Percentiles rank a stretch among this genome's conserved stretches.
Conservation (phyloP, 1,140 invertebrate genomes). For the Panonychus citri region DNA sequence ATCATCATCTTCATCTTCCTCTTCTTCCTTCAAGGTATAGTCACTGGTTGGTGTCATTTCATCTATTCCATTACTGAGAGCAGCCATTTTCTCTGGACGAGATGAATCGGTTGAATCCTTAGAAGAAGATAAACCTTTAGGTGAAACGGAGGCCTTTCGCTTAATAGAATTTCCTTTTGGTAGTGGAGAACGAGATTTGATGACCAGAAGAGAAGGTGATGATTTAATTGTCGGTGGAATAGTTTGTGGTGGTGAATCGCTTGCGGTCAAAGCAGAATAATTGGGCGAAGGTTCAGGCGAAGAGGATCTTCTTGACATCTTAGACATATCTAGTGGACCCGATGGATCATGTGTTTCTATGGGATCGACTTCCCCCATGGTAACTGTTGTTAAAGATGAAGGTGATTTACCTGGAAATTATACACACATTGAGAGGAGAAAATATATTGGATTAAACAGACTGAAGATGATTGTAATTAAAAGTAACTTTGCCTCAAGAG, state of each 20-base stretch:
- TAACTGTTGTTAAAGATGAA: too few relatives aligned
- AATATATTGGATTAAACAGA: too few relatives aligned
- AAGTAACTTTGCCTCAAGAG: too few relatives aligned
- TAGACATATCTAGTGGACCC: background rate
- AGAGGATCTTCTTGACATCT: background rate
- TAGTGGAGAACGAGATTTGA: background rate
- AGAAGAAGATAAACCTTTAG: too few relatives aligned
- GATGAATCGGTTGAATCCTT: too few relatives aligned
- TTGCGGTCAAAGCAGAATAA: background rate
- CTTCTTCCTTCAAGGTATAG: conserved; percentile 16
- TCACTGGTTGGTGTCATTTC: too few relatives aligned
- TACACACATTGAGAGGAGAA: too few relatives aligned
- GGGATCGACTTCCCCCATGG: background rate
- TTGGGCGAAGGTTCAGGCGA: background rate
- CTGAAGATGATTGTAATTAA: too few relatives aligned
- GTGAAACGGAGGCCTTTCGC: background rate
- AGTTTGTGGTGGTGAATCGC: background rate
- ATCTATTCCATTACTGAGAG: too few relatives aligned
- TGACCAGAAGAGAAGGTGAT: too few relatives aligned
- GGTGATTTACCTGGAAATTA: too few relatives aligned
- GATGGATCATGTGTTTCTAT: background rate
- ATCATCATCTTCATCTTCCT: conserved; percentile 66
- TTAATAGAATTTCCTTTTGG: background rate
- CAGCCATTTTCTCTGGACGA: too few relatives aligned
- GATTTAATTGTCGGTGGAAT: background rate